Base-by-base conservation (phyloP, 92 coral and sea anemone genomes). In the Actinernus sp. region DNA sequence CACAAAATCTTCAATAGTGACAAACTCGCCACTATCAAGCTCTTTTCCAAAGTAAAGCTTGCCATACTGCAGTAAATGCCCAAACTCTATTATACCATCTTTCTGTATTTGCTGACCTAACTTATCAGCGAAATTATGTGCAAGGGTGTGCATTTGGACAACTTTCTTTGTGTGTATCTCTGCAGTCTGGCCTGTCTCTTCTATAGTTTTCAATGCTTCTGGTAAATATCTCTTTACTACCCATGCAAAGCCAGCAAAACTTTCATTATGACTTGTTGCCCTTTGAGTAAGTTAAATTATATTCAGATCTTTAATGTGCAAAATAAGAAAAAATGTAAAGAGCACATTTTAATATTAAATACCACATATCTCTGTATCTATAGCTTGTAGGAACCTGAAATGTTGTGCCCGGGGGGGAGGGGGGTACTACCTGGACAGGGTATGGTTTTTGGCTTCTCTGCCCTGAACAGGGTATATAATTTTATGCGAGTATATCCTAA, bases 121-220 rank as follows among this genome's bases (percentile, higher is more conserved):
- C 39, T 48, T 54, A 23, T 33, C 55, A 11, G 79, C 67, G 45
- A 71, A 59, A 31, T 71, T 71, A 39, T 59, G 58, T 19, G 71
- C 71, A 19, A 73, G 61, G 22, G n/a, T 45, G 25, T 73, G 80
- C 80, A 73, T 73, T 30, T 73, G 71, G n/a, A 73, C 72, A 21
- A 33, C 71, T 48, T 73, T 73, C 34, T 49, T 60, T 3, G 71
- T 73, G 33, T 73, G 80, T 40, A 40, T 30, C 24, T 73, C 80
- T 9, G 37, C 47, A 4, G 80, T 73, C 48, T 73, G 80, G 9
- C 52, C 61, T 26, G 46, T 43, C 10, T 29, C 25, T 25, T 48
- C 24, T 33, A 73, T 73, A 27, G 25, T 39, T 17, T 47, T 37
- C 23, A 61, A 23, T 30, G 80, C 56, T 11, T 73, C 68, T 11